These are phyloP conservation scores for Andrena hattorfiana DNA, from an alignment of 2,888 invertebrate species.

Conservation along the genomic window DNA sequence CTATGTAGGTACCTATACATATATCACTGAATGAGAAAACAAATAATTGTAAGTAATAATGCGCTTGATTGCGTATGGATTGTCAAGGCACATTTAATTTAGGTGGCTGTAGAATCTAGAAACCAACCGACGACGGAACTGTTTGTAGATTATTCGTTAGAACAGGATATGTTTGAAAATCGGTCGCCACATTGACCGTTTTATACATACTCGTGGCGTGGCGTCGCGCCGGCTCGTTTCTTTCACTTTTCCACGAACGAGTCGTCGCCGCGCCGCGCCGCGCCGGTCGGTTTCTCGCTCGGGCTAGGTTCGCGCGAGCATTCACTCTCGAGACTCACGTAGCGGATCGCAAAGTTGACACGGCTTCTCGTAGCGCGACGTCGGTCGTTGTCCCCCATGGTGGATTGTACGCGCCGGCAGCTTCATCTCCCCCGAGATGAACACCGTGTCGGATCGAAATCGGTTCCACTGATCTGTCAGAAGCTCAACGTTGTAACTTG, in stretches of 20 bases:
- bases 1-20: too few species aligned
- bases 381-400: conserved; percentile 74
- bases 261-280: neutral
- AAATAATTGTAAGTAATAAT: too few species aligned
- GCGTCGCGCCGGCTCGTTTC: neutral
- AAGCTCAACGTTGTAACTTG: conserved; percentile 13
- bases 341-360: conserved; percentile 76
- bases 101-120: too few species aligned
- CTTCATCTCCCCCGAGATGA: conserved; percentile 55
- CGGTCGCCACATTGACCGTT: neutral
- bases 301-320: conserved; percentile 61
- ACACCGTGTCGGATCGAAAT: conserved; percentile 36
- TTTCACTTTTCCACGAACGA: conserved; percentile 24
- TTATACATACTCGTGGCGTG: neutral
- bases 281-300: conserved; percentile 6
- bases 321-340: conserved; percentile 79
- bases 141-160: neutral
- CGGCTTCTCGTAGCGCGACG: conserved; percentile 67
- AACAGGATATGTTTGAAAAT: neutral
- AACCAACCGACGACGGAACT: too few species aligned
- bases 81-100: too few species aligned
- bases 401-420: conserved; percentile 44
- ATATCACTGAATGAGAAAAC: too few species aligned
- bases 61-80: too few species aligned
- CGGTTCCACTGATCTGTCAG: conserved; percentile 10